Base-by-base conservation (phyloP, 2,888 invertebrate genomes). In the Caenorhabditis sulstoni region DNA sequence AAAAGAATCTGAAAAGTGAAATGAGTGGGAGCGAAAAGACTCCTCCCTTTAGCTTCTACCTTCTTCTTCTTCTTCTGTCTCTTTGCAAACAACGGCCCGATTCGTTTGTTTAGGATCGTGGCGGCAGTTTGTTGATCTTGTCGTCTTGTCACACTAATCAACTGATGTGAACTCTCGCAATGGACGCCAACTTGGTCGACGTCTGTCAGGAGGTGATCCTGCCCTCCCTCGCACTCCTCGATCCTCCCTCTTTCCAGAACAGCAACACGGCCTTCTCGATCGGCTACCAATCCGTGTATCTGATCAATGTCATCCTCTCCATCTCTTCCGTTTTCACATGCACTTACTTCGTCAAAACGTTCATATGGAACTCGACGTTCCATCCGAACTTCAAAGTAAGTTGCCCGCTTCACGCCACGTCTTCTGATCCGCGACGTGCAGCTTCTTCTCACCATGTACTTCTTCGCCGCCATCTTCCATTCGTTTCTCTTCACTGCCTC, bases 301-400 rank as follows among this genome's bases (percentile, higher is more conserved):
- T 65, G 3, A 58, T 65, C 29, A 45, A 73, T 58, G 73, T 73
- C 11, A 50, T 73, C n/a, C 37, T 77, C 22, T 77, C 70, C n/a
- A 47, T 77, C n/a, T 53, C 44, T 20, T 62, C 77, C 16, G 41
- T 77, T 35, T 70, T 77, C 16, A 59, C 77, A 16, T 70, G 77
- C 29, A 65, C 64, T n/a, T 59, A 53, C 50, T 77, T 77, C 20
- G 53, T 70, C 45, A 77, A 70, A 37, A 62, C 65, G 0, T 70
- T 70, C 23, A 70, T 77, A 20, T 77, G 70, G 70, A 65, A 67
- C 5, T 77, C 77, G 3, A 70, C 70, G 9, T 77, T 77, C 35
- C 77, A 77, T 49, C 65, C 58, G 7, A 77, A 77, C 62, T 77
- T 77, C 58, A 77, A 77, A 41, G 70, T 71, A 1, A 44, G 50